These are phyloP conservation scores for Rhaphigaster nebulosa DNA, from an alignment of 2,888 invertebrate species.

Conservation along the genomic window DNA sequence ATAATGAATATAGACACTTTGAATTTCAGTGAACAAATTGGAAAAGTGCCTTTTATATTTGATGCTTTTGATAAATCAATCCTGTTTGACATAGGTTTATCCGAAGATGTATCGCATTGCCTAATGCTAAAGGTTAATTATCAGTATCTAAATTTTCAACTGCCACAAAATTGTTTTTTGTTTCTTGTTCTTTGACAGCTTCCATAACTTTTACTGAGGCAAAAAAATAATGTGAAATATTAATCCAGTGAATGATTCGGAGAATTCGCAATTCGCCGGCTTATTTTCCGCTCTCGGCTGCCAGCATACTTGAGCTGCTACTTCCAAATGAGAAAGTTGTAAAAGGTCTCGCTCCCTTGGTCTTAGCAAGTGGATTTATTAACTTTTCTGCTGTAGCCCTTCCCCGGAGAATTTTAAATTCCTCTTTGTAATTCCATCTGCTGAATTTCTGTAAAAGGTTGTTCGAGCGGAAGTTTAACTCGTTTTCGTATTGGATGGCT, in stretches of 20 bases:
- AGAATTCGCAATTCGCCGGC: constrained; percentile 22
- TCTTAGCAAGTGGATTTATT: neutral
- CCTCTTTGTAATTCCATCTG: constrained; percentile 31
- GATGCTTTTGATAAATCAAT: too few species aligned
- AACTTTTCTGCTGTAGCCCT: constrained; percentile 10
- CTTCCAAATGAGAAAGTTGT: constrained; percentile 30
- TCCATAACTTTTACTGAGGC: neutral
- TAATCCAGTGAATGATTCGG: neutral
- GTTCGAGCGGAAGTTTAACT: neutral
- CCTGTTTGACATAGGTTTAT: too few species aligned
- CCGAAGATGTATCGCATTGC: too few species aligned
- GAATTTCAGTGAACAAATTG: too few species aligned
- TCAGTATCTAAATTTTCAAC: neutral
- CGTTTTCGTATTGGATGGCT: neutral
- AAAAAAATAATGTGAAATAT: neutral
- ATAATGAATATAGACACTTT: too few species aligned
- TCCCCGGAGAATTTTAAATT: neutral
- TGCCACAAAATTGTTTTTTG: neutral
- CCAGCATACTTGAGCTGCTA: constrained; percentile 1
- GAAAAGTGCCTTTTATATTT: too few species aligned
- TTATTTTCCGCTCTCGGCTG: neutral
- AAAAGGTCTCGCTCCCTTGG: neutral
- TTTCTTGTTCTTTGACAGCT: neutral
- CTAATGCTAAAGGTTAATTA: too few species aligned
- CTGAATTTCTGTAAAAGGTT: neutral